phyloP scores from a whole-genome alignment of 92 coral and sea anemone species.

The Palythoa grandiflora region DNA sequence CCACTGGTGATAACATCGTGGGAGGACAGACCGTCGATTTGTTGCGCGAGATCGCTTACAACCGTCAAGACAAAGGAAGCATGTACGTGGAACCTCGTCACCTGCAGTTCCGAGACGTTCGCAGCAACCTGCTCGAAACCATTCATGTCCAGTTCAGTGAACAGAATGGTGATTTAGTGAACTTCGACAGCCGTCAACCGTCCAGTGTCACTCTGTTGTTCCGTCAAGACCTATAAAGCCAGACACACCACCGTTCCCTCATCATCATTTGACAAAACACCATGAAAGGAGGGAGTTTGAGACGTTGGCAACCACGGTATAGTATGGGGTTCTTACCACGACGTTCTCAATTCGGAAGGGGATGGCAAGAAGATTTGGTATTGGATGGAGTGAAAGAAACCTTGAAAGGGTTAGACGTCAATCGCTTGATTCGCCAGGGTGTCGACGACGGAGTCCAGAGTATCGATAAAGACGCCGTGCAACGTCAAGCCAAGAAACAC shows the following conservation, averaged over 20 bases:
- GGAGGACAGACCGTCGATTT: not conserved
- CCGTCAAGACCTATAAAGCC: not conserved
- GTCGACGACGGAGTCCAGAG: not conserved
- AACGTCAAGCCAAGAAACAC: not conserved
- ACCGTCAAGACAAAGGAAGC: not conserved
- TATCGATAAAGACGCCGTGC: not conserved
- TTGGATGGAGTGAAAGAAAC: slow-evolving; percentile 10
- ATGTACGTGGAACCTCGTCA: not conserved
- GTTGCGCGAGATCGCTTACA: not conserved
- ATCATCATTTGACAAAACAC: not conserved
- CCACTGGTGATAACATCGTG: not conserved
- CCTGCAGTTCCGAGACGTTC: not conserved
- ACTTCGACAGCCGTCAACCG: not conserved
- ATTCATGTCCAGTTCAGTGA: not conserved
- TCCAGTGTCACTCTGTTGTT: slow-evolving; percentile 2
- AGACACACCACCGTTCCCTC: too few relatives aligned
- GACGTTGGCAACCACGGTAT: not conserved
- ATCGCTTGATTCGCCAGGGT: not conserved
- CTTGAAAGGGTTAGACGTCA: slow-evolving; percentile 10
- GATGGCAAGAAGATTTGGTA: not conserved
- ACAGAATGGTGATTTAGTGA: not conserved
- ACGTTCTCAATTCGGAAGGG: not conserved
- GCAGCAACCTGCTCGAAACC: not conserved
- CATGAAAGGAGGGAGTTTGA: not conserved
- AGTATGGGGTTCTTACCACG: not conserved